Base-by-base conservation (phyloP, 2,888 invertebrate genomes). In the Digitonthophagus gazella region DNA sequence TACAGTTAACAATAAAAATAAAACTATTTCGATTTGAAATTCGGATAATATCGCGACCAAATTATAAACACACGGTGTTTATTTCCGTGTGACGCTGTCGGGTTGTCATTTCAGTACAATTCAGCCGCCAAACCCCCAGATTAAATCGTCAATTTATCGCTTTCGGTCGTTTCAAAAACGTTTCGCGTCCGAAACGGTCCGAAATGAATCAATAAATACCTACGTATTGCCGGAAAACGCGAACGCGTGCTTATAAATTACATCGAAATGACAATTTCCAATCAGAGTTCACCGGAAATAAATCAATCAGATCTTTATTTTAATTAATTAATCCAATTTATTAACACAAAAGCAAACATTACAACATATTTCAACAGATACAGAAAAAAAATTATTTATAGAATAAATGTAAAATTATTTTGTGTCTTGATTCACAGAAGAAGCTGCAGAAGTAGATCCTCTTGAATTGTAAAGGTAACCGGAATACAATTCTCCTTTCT, bases 401-500 rank as follows among this genome's bases (percentile, higher is more conserved):
- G 6, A 44, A 44, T 44, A 3, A 44, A 44, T 44, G 2, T 44
- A 8, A 44, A 44, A 44, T 44, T 44, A 11, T 44, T 44, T 44
- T 6, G 28, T 44, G 6, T 44, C 28, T 44, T 44, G 28, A 11
- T 6, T 44, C 28, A 44, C 28, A 2, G 28, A 44, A 44, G 28
- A 44, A 44, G 28, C 28, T 8, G 28, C 28, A 11, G 28, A 8
- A 8, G 28, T 8, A 8, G 28, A 11, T 44, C 28, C 28, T 44
- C 28, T 44, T 44, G 28, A 44, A 44, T 44, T 3, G 61, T 61
- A 18, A 20, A 19, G 20, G 18, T 19, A 61, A 20, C 61, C 20
- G 16, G 61, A 19, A 20, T 61, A 61, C 18, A 61, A 61, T 61
- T 61, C 61, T 14, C 61, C 61, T 20, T 61, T 61, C 18, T 61